A percentile compares a stretch with the other conserved stretches of the same genome.
Conservation (phyloP, 2,888 invertebrate genomes). For the Drosophila demipolita region DNA sequence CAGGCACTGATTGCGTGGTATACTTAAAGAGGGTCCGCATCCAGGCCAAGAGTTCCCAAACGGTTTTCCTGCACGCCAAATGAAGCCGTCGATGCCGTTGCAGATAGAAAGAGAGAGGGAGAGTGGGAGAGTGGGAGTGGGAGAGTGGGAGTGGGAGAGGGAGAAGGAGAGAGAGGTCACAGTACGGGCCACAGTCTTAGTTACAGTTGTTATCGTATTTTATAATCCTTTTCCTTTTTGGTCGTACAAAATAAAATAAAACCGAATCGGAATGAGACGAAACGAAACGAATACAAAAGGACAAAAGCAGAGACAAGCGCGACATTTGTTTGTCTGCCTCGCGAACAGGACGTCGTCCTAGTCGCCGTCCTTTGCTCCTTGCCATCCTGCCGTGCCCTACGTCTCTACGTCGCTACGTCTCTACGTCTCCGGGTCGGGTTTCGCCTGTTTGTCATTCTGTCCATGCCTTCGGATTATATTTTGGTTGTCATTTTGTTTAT, state of each 20-base stretch:
- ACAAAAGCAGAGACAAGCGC: constrained; percentile 27
- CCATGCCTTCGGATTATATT: constrained; percentile 77
- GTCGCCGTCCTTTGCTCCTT: background rate
- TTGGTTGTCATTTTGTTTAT: constrained; percentile 69
- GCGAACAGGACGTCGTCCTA: constrained; percentile 16
- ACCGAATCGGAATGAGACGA: constrained; percentile 5
- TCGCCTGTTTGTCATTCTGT: constrained; percentile 74
- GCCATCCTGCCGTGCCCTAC: no score
- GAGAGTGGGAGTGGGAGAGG: constrained; percentile 2
- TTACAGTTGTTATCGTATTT: constrained; percentile 65
- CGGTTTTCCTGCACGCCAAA: constrained; percentile 76
- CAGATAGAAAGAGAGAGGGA: constrained; percentile 14
- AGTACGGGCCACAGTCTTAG: constrained; percentile 36
- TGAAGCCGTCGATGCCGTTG: constrained; percentile 61
- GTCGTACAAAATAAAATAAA: constrained; percentile 43
- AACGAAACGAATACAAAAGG: constrained; percentile 36
- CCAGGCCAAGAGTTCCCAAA: constrained; percentile 53
- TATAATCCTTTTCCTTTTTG: constrained; percentile 79
- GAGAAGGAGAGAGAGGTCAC: constrained; percentile 21
- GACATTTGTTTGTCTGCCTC: constrained; percentile 71
- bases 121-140: constrained; percentile 22
- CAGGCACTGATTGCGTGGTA: constrained; percentile 16
- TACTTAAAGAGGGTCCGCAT: constrained; percentile 37
- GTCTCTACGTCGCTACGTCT: no score
- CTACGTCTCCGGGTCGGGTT: constrained; percentile 23